Conservation (phyloP, 2,888 invertebrate species). For the Chelonus formosanus region DNA sequence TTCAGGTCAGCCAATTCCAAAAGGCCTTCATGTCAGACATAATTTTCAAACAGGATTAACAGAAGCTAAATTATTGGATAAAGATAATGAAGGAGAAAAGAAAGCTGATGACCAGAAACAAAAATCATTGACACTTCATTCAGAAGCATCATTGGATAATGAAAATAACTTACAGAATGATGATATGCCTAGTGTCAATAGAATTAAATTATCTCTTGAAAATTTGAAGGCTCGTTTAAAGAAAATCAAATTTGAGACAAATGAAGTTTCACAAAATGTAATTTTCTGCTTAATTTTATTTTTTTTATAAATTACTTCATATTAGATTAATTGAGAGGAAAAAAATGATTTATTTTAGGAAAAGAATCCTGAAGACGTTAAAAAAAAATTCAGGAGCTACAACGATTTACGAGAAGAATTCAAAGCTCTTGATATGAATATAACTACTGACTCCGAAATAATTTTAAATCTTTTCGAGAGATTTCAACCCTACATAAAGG, state of each 20-base stretch:
- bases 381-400: conserved; percentile 68
- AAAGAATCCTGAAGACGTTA: conserved; percentile 51
- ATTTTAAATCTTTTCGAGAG: conserved; percentile 68
- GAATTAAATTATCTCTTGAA: conserved; percentile 49
- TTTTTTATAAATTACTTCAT: conserved; percentile 12
- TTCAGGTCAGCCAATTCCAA: conserved; percentile 76
- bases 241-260: conserved; percentile 52
- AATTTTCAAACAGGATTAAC: conserved; percentile 78
- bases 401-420: conserved; percentile 75
- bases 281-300: conserved; percentile 9
- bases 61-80: conserved; percentile 77
- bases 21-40: conserved; percentile 78
- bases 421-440: conserved; percentile 69
- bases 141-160: conserved; percentile 47
- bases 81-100: conserved; percentile 44
- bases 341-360: background rate
- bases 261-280: conserved; percentile 40
- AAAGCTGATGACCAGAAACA: conserved; percentile 36
- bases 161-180: conserved; percentile 53
- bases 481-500: conserved; percentile 60
- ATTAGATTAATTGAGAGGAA: background rate
- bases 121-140: conserved; percentile 54
- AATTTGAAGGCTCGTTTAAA: conserved; percentile 58
- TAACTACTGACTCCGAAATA: conserved; percentile 76
- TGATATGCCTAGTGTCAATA: conserved; percentile 41